These are phyloP conservation scores for Hylaeus volcanicus DNA, from an alignment of 1,140 invertebrate species.

Conservation along the genomic window DNA sequence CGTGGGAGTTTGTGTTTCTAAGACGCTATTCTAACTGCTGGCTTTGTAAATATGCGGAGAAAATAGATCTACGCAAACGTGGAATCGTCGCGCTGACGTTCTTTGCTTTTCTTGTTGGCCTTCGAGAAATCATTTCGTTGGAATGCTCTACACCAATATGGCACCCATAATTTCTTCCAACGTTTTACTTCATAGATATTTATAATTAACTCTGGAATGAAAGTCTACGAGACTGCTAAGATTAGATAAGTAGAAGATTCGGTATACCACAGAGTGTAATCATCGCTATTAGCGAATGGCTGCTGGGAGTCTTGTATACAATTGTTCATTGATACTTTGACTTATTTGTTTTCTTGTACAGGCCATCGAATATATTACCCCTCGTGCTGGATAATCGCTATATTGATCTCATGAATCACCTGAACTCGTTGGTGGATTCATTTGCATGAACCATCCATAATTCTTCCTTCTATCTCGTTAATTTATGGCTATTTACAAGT, in stretches of 20 bases:
- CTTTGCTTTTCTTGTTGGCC: background rate
- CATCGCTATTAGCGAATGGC: background rate
- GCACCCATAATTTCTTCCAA: background rate
- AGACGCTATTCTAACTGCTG: conserved; percentile 48
- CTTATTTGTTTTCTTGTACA: too few relatives aligned
- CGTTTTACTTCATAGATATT: background rate
- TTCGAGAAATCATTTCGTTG: background rate
- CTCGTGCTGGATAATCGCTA: too few relatives aligned
- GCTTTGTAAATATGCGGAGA: conserved; percentile 56
- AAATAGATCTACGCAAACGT: conserved; percentile 51
- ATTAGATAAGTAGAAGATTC: background rate
- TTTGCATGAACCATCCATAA: too few relatives aligned
- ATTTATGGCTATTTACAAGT: too few relatives aligned
- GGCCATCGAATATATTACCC: too few relatives aligned
- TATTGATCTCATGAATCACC: too few relatives aligned
- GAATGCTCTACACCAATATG: background rate
- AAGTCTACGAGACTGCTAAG: too few relatives aligned
- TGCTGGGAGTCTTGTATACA: too few relatives aligned
- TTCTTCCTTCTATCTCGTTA: too few relatives aligned
- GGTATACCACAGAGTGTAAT: background rate
- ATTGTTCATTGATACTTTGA: too few relatives aligned
- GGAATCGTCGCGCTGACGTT: background rate
- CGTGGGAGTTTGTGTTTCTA: conserved; percentile 48
- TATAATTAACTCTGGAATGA: background rate
- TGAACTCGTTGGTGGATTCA: too few relatives aligned